Evolutionary conservation across 2,888 invertebrate genomes (phyloP).

Genomic region (Drosophila paracracens): DNA sequence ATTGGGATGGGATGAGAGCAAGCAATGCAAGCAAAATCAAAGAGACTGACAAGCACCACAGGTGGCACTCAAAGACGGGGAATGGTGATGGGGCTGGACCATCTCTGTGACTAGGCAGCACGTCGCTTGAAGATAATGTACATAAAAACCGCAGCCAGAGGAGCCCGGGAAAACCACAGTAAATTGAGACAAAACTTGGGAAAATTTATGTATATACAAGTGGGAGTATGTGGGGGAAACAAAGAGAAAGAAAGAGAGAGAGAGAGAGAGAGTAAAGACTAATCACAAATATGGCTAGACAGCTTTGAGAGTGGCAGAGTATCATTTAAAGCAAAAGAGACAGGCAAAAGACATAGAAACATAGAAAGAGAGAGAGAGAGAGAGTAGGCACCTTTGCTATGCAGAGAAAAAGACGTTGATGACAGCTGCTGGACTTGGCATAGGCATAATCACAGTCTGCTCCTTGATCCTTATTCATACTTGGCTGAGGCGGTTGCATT

Average conservation of each 20-base stretch:
- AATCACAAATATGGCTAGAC: neutral
- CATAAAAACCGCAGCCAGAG: conserved; percentile 11
- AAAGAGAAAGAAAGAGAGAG: neutral
- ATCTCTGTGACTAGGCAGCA: neutral
- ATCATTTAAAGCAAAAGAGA: neutral
- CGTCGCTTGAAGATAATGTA: neutral
- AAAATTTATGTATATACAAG: neutral
- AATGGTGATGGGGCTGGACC: neutral
- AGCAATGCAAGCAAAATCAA: conserved; percentile 44
- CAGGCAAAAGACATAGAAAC: neutral
- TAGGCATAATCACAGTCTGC: conserved; percentile 34
- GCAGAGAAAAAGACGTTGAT: conserved; percentile 76
- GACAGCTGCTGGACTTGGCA: conserved; percentile 69
- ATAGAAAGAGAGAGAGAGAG: neutral
- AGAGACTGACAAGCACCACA: conserved; percentile 39
- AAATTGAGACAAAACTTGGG: conserved; percentile 5
- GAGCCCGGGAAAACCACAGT: neutral
- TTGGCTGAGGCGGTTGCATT: conserved; percentile 36
- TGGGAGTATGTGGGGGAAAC: neutral
- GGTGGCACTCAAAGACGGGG: neutral
- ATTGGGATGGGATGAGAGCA: conserved; percentile 9
- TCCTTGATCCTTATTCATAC: conserved; percentile 41
- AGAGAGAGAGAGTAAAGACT: neutral
- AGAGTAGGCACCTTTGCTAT: conserved; percentile 74
- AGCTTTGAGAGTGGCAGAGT: neutral